phyloP scores from a whole-genome alignment of 2,113 vertebrate genomes.

The Cynopterus brachyotis region DNA sequence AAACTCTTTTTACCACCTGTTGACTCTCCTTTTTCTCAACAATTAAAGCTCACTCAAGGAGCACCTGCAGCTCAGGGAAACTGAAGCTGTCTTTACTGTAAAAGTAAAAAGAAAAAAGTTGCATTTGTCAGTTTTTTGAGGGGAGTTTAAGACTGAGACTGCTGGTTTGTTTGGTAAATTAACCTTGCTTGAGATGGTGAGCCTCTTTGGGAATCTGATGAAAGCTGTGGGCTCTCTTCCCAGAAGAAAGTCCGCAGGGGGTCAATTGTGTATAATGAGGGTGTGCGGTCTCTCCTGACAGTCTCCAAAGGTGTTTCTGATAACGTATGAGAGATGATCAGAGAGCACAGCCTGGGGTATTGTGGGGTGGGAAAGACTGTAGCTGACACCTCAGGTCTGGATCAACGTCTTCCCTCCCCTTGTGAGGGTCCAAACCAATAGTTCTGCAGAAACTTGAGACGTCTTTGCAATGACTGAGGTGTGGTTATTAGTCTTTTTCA shows the following conservation, averaged over 20 bases:
- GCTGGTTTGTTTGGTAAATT: neutral
- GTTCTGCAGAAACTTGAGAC: neutral
- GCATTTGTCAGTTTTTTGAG: neutral
- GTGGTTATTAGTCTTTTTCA: neutral
- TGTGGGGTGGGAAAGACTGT: neutral
- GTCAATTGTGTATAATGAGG: neutral
- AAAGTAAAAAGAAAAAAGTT: neutral
- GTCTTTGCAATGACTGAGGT: neutral
- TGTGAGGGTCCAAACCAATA: neutral
- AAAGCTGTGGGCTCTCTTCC: neutral
- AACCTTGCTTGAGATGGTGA: neutral
- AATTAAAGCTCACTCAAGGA: neutral
- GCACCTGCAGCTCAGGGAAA: neutral
- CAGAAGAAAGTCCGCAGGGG: neutral
- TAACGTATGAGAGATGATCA: neutral
- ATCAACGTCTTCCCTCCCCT: neutral
- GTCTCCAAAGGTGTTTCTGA: neutral
- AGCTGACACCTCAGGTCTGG: neutral
- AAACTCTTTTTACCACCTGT: neutral
- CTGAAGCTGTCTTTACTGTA: neutral
- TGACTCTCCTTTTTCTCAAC: neutral
- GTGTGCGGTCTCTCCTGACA: neutral
- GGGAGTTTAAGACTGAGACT: neutral
- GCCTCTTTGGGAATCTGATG: neutral
- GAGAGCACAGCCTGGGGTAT: neutral